These are phyloP conservation scores for Oostethus manadensis DNA, from an alignment of 2,113 vertebrate genomes.

Conservation along the genomic window DNA sequence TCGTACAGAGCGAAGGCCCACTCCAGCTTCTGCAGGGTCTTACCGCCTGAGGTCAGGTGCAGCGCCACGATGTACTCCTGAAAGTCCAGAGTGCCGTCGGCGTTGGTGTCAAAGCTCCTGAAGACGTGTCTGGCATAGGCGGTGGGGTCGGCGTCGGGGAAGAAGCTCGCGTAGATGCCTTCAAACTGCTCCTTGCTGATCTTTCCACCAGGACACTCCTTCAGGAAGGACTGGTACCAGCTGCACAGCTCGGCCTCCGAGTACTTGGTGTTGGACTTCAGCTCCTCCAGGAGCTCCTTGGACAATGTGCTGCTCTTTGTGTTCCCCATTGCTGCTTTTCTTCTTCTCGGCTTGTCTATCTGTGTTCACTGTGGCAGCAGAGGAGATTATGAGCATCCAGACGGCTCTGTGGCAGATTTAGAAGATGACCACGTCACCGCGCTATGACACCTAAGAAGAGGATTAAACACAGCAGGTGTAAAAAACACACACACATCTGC, in stretches of 20 bases:
- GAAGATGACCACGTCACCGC: slow-evolving; percentile 64
- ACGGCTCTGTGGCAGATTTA: slow-evolving; percentile 71
- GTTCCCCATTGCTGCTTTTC: slow-evolving; percentile 71
- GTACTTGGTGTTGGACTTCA: slow-evolving; percentile 79
- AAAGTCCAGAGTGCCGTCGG: slow-evolving; percentile 78
- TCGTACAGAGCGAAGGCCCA: slow-evolving; percentile 81
- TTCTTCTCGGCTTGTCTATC: slow-evolving; percentile 1
- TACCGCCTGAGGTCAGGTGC: slow-evolving; percentile 79
- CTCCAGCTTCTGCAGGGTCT: slow-evolving; percentile 76
- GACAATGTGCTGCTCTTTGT: slow-evolving; percentile 76
- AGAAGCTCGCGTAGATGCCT: slow-evolving; percentile 79
- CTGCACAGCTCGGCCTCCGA: slow-evolving; percentile 67
- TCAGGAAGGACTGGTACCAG: slow-evolving; percentile 80
- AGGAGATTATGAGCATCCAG: slow-evolving; percentile 66
- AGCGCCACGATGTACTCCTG: slow-evolving; percentile 81
- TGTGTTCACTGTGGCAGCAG: slow-evolving; percentile 26
- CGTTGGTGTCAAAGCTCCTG: slow-evolving; percentile 79
- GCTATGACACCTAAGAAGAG: slow-evolving; percentile 41
- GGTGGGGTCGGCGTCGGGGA: slow-evolving; percentile 73
- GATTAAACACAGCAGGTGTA: slow-evolving; percentile 39
- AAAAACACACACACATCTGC: too few species aligned
- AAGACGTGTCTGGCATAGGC: slow-evolving; percentile 77
- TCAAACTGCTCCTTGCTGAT: slow-evolving; percentile 77
- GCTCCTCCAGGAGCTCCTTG: slow-evolving; percentile 75
- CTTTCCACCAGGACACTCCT: slow-evolving; percentile 75